Base-by-base conservation (phyloP, 1,140 invertebrate genomes). In the Drosophila lowei region DNA sequence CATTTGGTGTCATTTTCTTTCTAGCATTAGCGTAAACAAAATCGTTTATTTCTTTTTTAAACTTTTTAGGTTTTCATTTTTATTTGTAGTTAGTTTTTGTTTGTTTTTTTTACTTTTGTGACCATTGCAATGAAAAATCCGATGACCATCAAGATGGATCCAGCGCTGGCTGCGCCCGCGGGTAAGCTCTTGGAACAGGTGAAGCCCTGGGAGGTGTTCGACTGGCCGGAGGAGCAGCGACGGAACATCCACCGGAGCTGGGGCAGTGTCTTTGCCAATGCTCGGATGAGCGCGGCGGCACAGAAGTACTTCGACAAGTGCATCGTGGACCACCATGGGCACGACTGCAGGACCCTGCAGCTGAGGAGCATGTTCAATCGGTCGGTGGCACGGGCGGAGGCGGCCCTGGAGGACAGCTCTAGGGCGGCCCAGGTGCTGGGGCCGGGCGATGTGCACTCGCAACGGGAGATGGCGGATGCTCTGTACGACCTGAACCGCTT, bases 401-500 rank as follows among this genome's bases (percentile, higher is more conserved):
- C 25, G 3, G 61, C 81, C 1, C 41, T 75, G 3, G 9, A 15
- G 2, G 81, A 85, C 2, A 59, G 56, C 46, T 1, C 2, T 1
- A 9, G 30, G 8, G 81, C 81, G 0, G 16, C 16, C 0, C 2
- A 9, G 0, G 15, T 44, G 1, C 46, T 15, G 3, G 41, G n/a
- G 2, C 42, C 21, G 2, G 23, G 25, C 42, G 21, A 66, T 46
- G 28, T 57, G 2, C 23, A 15, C 21, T 44, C 59, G n/a, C 48
- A 89, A 41, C 8, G 67, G 38, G 67, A 81, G 15, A 34, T 84
- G 18, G 79, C 64, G 23, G 80, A 91, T 67, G 72, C 73, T 0
- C 42, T 91, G 0, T 89, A 91, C 21, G 72, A 83, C 48, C 46
- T 90, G 11, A 91, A 86, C 54, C 48, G 55, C 3, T 91, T 91